phyloP scores from a whole-genome alignment of 2,888 invertebrate species.

The Caenorhabditis auriculariae region DNA sequence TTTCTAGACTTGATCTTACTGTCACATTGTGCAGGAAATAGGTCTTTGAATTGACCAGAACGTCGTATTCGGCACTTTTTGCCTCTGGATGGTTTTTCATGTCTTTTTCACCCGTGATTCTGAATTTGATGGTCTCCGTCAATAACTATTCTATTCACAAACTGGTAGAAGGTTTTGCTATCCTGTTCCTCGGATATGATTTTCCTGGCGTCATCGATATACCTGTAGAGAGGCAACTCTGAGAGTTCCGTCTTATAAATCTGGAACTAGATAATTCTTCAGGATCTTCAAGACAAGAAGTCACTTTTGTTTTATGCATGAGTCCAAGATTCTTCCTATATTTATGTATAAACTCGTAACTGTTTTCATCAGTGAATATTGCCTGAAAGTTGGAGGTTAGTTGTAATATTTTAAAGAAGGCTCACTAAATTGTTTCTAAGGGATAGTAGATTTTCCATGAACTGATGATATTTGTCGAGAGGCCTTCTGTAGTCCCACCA shows the following conservation, averaged over 20 bases:
- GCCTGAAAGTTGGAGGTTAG: slow-evolving; percentile 16
- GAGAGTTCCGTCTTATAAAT: slow-evolving; percentile 33
- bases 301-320: slow-evolving; percentile 31
- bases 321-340: slow-evolving; percentile 34
- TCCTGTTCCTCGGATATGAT: slow-evolving; percentile 55
- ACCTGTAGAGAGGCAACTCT: slow-evolving; percentile 44
- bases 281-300: not conserved
- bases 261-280: slow-evolving; percentile 5
- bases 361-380: slow-evolving; percentile 51
- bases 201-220: slow-evolving; percentile 49
- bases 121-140: too few species aligned
- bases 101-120: slow-evolving; percentile 33
- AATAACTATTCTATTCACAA: too few species aligned
- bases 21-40: slow-evolving; percentile 61
- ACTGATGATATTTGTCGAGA: slow-evolving; percentile 58
- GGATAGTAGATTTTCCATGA: slow-evolving; percentile 54
- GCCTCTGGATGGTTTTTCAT: slow-evolving; percentile 64
- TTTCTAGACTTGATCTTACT: slow-evolving; percentile 17
- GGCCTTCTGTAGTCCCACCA: slow-evolving; percentile 62
- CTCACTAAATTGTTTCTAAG: slow-evolving; percentile 37
- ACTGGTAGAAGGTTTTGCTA: slow-evolving; percentile 29
- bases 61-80: slow-evolving; percentile 63
- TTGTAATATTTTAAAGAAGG: not conserved
- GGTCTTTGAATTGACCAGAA: slow-evolving; percentile 64
- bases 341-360: slow-evolving; percentile 45